Evolutionary conservation across 2,888 invertebrate species (phyloP).

Genomic region (Volucella inanis): DNA sequence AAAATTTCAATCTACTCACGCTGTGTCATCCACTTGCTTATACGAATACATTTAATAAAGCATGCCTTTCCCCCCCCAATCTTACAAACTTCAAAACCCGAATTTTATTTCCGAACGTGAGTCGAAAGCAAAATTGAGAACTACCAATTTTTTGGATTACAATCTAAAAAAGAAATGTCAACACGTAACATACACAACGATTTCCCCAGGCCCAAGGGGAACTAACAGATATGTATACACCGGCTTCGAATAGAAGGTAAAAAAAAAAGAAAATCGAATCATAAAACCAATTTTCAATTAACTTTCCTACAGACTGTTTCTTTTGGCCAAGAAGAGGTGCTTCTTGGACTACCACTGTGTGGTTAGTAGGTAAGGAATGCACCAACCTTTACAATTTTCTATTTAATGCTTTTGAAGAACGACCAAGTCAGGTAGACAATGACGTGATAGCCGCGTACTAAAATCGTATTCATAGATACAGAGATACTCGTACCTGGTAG

Average conservation of each 20-base stretch:
- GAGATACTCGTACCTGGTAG: neutral
- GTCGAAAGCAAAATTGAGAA: constrained; percentile 30
- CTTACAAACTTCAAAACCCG: neutral
- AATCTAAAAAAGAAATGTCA: constrained; percentile 21
- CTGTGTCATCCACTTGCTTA: neutral
- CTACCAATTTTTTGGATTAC: constrained; percentile 17
- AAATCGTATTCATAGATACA: constrained; percentile 3
- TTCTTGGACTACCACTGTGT: constrained; percentile 6
- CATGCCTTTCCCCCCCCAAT: no score
- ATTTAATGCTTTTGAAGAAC: constrained; percentile 3
- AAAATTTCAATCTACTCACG: neutral
- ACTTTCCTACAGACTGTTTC: constrained; percentile 55
- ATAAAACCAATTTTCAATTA: constrained; percentile 52
- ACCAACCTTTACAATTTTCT: constrained; percentile 21
- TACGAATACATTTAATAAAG: neutral
- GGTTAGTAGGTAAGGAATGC: constrained; percentile 47
- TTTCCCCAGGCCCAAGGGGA: no score
- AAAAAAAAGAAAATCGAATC: constrained; percentile 32
- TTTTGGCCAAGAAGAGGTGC: constrained; percentile 34
- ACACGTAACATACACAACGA: constrained; percentile 4
- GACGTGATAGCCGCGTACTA: constrained; percentile 1
- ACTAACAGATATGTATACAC: constrained; percentile 12
- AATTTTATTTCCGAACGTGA: constrained; percentile 32
- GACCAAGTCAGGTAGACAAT: neutral
- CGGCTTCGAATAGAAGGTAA: constrained; percentile 18